Conservation (phyloP, 2,797 vertebrate genomes). For the Rhadinocentrus ornatus region DNA sequence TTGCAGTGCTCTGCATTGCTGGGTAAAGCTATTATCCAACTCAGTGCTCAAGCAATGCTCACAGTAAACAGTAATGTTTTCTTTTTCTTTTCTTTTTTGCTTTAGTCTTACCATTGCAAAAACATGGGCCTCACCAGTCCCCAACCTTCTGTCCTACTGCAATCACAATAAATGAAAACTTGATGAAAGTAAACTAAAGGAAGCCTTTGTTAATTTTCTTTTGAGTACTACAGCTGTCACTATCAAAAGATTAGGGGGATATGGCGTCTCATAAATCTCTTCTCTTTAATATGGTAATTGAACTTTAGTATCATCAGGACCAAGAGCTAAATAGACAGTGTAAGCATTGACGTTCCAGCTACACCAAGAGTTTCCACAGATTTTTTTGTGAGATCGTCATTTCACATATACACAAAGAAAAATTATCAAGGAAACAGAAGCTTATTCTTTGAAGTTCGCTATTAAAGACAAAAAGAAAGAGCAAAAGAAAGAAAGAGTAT, state of each 20-base stretch:
- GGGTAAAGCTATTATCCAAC: conserved; percentile 43
- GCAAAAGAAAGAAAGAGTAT: conserved; percentile 57
- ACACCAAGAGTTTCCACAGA: conserved; percentile 61
- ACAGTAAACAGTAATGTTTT: conserved; percentile 32
- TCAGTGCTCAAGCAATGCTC: conserved; percentile 40
- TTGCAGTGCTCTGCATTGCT: conserved; percentile 49
- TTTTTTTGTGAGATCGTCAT: conserved; percentile 59
- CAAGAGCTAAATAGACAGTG: conserved; percentile 52
- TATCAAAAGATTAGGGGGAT: conserved; percentile 62
- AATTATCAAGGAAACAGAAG: conserved; percentile 80
- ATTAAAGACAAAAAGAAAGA: conserved; percentile 72
- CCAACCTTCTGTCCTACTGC: conserved; percentile 70
- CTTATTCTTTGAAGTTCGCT: conserved; percentile 78
- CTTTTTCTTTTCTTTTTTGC: conserved; percentile 9
- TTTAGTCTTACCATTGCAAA: conserved; percentile 62
- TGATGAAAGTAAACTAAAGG: conserved; percentile 72
- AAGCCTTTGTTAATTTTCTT: conserved; percentile 68
- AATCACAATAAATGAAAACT: conserved; percentile 80
- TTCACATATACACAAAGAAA: conserved; percentile 73
- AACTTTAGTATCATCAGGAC: conserved; percentile 66
- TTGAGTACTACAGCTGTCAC: conserved; percentile 68
- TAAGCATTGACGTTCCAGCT: conserved; percentile 57
- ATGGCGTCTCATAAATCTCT: conserved; percentile 67
- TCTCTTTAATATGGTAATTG: conserved; percentile 58
- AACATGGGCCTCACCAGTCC: conserved; percentile 55